Evolutionary conservation across 2,113 vertebrate species (phyloP), one percentile per base, ranked within the genome.

Genomic region (Abramis brama): DNA sequence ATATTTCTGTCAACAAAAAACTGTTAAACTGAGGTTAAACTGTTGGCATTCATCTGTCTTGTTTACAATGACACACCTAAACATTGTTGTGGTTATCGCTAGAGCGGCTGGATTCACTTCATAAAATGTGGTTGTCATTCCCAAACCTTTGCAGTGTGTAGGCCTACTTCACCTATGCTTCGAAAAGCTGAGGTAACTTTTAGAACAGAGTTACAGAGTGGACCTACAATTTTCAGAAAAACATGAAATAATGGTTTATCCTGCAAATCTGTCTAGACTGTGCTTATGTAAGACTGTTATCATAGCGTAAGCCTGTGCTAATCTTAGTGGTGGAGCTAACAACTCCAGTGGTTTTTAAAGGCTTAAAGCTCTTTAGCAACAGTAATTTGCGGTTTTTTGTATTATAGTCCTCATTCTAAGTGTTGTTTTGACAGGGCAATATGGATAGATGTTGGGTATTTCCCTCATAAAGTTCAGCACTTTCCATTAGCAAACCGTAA

Each of bases 291-390:
- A 71, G 43, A 4, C 62, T 81, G 39, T 66, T 64, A 64, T 81
- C 57, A 47, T 47, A 47, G 39, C 8, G 9, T 82, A 70, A 70
- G 80, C 27, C 79, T 52, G 25, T 30, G 45, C n/a, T 82, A 70
- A 82, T 70, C 79, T 66, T 50, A 68, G 9, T 1, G 9, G 17
- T 23, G n/a, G 10, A 30, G 79, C 25, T 30, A 76, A 60, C n/a
- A 45, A 5, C 81, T 33, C 13, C 30, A 27, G 15, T 33, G 17
- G 60, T n/a, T 30, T 86, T 84, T 80, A 86, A 82, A 50, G 60
- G 85, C 62, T 86, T 86, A 86, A 76, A 21, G 81, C 6, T 30
- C 25, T 39, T 25, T 33, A 74, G 45, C 64, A 83, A 74, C 75
- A 79, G 43, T 73, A 47, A 88, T 36, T 57, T n/a, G 68, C 27